Evolutionary conservation across 2,113 vertebrate genomes (phyloP), one percentile per base, ranked within the genome.

Genomic region (Stomatorhinus ivindoensis): DNA sequence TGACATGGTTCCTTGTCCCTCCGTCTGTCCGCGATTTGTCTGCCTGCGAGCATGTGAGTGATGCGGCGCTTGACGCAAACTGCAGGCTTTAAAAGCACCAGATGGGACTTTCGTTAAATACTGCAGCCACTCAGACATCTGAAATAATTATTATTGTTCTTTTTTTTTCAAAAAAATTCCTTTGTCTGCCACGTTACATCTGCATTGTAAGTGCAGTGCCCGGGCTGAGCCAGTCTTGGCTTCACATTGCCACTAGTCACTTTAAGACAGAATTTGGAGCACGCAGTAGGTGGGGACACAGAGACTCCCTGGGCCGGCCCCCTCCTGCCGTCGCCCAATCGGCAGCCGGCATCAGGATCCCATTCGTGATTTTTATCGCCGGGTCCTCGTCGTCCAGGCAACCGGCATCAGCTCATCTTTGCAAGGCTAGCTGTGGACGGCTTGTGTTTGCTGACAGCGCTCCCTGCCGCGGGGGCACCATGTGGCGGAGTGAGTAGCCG

Each of bases 401-500:
- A 97, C 96, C 82, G 58, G 51, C 88, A 92, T 89, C 92, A 92
- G 94, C 92, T 92, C 92, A 94, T 94, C 91, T 90, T 89, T 42
- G 93, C 89, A 90, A 92, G 91, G 93, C 89, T 93, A 90, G 91
- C 86, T 88, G 91, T 27, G 90, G 89, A 87, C 87, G 92, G 93
- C 94, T 94, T 83, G 92, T 93, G 13, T 91, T 84, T 91, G 93
- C 93, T 89, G 92, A 91, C 90, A 92, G 91, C 88, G 90, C 89
- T 90, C 93, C 95, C 93, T 90, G 89, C 90, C 90, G 90, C 50
- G 93, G 11, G 31, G 19, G 35, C 94, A 92, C 95, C 95, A 94
- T 96, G 97, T 95, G 96, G 95, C 94, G 92, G 90, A 48, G 91
- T 93, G 95, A 96, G 95, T 95, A 95, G 95, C 94, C 93, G 86